Conservation (phyloP, 92 coral and sea anemone genomes). For the Parazoanthus darwini region DNA sequence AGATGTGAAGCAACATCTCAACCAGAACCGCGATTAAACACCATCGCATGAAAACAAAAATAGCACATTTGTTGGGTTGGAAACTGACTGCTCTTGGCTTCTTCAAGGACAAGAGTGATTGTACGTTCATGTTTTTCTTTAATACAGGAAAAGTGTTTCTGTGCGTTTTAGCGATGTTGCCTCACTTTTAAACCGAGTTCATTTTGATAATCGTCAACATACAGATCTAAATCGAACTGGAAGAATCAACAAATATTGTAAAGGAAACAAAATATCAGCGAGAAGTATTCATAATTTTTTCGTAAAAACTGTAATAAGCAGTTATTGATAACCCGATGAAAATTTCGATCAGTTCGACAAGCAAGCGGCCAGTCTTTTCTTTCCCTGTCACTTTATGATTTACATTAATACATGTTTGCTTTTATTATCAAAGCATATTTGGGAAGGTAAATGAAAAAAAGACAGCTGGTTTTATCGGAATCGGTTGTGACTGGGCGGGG, state of each 20-base stretch:
- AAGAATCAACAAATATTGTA: neutral
- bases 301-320: too few relatives aligned
- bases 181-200: neutral
- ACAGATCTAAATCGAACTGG: neutral
- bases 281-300: neutral
- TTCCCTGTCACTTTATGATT: neutral
- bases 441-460: slow-evolving; percentile 1
- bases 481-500: neutral
- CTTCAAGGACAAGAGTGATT: neutral
- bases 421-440: slow-evolving; percentile 28
- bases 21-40: too few relatives aligned
- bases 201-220: neutral
- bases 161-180: neutral
- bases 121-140: too few relatives aligned
- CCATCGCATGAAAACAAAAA: neutral
- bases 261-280: neutral
- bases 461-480: slow-evolving; percentile 32
- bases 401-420: slow-evolving; percentile 32
- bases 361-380: neutral
- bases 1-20: neutral
- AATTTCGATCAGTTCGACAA: neutral
- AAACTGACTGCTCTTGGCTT: neutral
- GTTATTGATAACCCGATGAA: neutral
- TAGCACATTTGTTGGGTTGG: neutral
- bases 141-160: neutral